phyloP scores from a whole-genome alignment of 2,888 invertebrate species.

The Agrotis ipsilon region DNA sequence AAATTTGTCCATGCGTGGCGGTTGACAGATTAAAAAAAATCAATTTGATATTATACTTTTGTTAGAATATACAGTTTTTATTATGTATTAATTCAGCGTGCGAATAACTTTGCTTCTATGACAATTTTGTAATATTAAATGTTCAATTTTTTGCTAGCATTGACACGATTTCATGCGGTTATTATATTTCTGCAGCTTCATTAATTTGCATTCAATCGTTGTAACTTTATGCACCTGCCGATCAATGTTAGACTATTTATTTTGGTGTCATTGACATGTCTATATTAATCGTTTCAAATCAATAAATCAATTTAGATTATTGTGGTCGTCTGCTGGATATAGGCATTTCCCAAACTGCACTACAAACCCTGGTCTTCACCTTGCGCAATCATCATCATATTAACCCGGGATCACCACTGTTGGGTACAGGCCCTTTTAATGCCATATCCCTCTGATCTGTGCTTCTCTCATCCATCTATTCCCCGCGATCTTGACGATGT shows the following conservation, averaged over 20 bases:
- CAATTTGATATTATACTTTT: constrained; percentile 26
- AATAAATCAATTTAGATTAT: not conserved
- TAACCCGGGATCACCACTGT: no score
- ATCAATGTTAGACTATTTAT: constrained; percentile 1
- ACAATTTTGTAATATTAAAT: constrained; percentile 18
- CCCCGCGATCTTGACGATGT: no score
- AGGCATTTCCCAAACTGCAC: not conserved
- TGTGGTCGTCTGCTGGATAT: not conserved
- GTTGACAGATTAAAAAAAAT: constrained; percentile 4
- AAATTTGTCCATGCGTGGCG: constrained; percentile 43
- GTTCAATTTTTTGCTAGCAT: constrained; percentile 27
- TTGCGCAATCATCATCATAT: not conserved
- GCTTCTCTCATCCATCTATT: no score
- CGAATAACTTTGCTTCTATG: constrained; percentile 19
- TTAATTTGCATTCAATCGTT: constrained; percentile 16
- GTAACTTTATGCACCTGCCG: constrained; percentile 8
- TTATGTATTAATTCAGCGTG: constrained; percentile 35
- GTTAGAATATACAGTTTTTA: constrained; percentile 24
- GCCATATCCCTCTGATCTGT: no score
- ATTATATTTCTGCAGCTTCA: constrained; percentile 31
- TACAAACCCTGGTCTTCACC: not conserved
- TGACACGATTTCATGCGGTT: constrained; percentile 33
- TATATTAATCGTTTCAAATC: not conserved
- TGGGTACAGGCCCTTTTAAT: no score
- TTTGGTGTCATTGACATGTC: constrained; percentile 1